Evolutionary conservation across 2,888 invertebrate genomes (phyloP), one percentile per base, ranked within the genome.

Genomic region (Lepidochrysops patricia): DNA sequence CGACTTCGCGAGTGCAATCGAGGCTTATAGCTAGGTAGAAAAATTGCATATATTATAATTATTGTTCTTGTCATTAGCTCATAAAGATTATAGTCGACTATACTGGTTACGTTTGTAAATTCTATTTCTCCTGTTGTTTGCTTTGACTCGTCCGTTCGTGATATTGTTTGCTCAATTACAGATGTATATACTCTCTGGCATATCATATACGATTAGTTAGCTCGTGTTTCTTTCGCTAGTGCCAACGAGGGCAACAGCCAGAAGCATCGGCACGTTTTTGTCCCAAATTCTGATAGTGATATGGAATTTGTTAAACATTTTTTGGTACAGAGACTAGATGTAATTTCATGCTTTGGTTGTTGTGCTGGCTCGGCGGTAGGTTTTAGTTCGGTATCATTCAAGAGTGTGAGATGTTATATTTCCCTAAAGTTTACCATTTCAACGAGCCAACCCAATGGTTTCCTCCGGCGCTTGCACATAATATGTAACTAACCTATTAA

Each of bases 141-240:
- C 32, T 61, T 61, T 15, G 54, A 56, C 13, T 35, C 25, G 26
- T 43, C 58, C 58, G 26, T 37, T 62, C 62, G 62, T 60, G 54
- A 60, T 61, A 48, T 60, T 67, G 62, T 67, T 66, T 65, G 66
- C 64, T 67, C 64, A 63, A 63, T 64, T 81, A 80, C 74, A 82
- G 72, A 74, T 81, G 79, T 84, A 83, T 78, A 82, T 82, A 80
- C 79, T 74, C 76, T 77, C 78, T 80, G 73, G 86, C 86, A 86
- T 86, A 86, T 86, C 86, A 82, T 57, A 56, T 49, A 72, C 68
- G 73, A 68, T 68, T 63, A 63, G 65, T 66, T 60, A 25, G 58
- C 64, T 56, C 7, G 35, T 25, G 48, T 60, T 57, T 29, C 13
- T 34, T 37, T 37, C 0, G 19, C 37, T 58, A 29, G 23, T 19